phyloP scores from a whole-genome alignment of 2,113 vertebrate genomes.

The Brienomyrus brachyistius region DNA sequence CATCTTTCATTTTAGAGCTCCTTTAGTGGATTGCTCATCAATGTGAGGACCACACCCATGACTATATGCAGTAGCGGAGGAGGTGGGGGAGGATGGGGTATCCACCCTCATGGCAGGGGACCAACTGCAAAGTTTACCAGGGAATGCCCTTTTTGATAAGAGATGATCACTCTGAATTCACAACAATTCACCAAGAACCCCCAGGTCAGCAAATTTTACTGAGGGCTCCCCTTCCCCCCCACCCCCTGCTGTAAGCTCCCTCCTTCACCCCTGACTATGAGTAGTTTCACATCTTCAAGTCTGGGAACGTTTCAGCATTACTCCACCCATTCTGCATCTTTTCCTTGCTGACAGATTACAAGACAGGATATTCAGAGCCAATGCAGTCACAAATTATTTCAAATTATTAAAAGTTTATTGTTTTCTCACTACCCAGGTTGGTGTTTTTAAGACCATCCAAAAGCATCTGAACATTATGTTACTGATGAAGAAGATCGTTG shows the following conservation, averaged over 20 bases:
- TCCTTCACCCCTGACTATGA: background rate
- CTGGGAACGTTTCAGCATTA: background rate
- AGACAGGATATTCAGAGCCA: background rate
- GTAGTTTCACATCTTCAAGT: background rate
- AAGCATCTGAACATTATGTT: background rate
- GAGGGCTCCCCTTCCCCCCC: too few species aligned
- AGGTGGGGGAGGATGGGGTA: too few species aligned
- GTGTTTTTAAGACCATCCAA: background rate
- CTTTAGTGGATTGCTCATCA: background rate
- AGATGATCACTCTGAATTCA: background rate
- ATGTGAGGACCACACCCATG: background rate
- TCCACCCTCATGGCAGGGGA: background rate
- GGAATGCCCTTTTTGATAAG: background rate
- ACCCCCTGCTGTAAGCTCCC: background rate
- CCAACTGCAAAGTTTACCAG: background rate
- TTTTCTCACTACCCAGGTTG: background rate
- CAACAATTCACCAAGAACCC: background rate
- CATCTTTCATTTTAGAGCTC: background rate
- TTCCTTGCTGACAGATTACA: background rate
- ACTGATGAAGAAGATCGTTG: background rate
- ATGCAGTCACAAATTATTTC: background rate
- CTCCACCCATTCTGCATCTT: background rate
- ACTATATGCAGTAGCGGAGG: background rate
- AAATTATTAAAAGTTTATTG: background rate
- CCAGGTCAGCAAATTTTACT: background rate